A percentile compares a stretch with the other conserved stretches of the same genome.
Conservation (phyloP, 2,888 invertebrate genomes). For the Neoaliturus tenellus region DNA sequence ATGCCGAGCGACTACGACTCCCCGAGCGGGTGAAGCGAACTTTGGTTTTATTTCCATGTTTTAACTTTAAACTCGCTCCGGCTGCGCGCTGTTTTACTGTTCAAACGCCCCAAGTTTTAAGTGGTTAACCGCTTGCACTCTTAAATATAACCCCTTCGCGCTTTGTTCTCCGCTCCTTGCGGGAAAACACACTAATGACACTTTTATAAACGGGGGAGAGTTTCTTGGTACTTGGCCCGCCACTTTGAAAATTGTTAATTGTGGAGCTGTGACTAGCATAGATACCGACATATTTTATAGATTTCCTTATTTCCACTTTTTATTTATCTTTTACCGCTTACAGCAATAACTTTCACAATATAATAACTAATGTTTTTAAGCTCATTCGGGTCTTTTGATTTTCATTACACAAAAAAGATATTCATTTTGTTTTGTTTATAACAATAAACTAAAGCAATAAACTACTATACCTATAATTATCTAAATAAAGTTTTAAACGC, state of each 20-base stretch:
- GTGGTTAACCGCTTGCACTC: constrained; percentile 41
- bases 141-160: constrained; percentile 8
- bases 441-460: no score
- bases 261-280: not conserved
- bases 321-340: no score
- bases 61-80: constrained; percentile 47
- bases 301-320: no score
- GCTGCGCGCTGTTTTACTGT: constrained; percentile 36
- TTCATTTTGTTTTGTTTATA: no score
- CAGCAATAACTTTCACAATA: no score
- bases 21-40: constrained; percentile 37
- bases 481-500: no score
- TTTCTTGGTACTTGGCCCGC: not conserved
- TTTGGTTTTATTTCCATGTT: constrained; percentile 52
- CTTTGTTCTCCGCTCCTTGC: constrained; percentile 30
- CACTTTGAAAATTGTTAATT: not conserved
- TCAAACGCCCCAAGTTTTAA: constrained; percentile 41
- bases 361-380: no score
- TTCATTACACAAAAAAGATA: no score
- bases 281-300: no score
- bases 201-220: not conserved
- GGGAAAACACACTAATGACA: constrained; percentile 10
- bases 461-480: no score
- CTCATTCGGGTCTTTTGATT: no score
- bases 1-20: constrained; percentile 22